Base-by-base conservation (phyloP, 2,888 invertebrate genomes). In the Pristionchus mayeri region DNA sequence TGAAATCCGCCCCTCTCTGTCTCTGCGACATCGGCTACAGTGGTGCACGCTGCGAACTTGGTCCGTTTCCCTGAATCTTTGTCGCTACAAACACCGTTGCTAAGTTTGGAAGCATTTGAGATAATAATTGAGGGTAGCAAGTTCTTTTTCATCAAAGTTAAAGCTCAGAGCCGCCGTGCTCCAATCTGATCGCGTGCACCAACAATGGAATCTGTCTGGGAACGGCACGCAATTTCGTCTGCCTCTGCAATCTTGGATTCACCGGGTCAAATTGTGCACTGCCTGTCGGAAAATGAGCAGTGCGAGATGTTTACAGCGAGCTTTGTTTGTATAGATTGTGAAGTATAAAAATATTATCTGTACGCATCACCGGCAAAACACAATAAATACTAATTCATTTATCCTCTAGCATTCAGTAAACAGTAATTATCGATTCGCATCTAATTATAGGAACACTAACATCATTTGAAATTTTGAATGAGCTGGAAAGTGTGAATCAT, bases 201-300 rank as follows among this genome's bases (percentile, higher is more conserved):
- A 87, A 87, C n/a, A 87, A 90, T 67, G 90, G 90, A 13, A 34
- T 90, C 13, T 90, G 90, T 79, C 4, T 89, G 13, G 89, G 90
- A 2, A 87, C 88, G 13, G 76, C 87, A 63, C 89, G 89, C 44
- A 88, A 88, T 2, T 89, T 86, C 85, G 85, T 84, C 44, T 90
- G 88, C 52, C 67, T 87, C 3, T 98, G 98, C 93, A 95, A 96
- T 92, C 94, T 97, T 13, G 98, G 98, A 1, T 98, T 97, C 97
- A 97, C 96, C 0, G 97, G 97, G 0, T 95, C 95, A 0, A 97
- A 97, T 93, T 98, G 98, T 84, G 85, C 86, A 24, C 85, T 50
- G 27, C 50, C 50, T 21, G 76, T 76, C 40, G 71, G 71, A 18
- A 30, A 30, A 63, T 63, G 34, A 30, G 18, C 24, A 7, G 30